Base-by-base conservation (phyloP, 2,888 invertebrate species). In the Meliscaeva auricollis region DNA sequence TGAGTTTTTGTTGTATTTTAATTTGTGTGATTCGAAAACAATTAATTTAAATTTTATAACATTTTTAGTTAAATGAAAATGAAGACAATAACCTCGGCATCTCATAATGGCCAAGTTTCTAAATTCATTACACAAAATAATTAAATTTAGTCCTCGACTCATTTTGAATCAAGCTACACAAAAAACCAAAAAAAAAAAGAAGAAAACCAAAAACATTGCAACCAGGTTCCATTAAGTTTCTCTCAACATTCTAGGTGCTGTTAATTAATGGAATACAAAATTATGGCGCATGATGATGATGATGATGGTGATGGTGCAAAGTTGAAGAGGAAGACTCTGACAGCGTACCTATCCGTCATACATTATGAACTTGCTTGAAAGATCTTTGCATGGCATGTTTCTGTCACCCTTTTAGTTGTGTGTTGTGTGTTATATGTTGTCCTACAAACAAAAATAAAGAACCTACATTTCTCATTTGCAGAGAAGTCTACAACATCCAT, bases 251-350 rank as follows among this genome's bases (percentile, higher is more conserved):
- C 60, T 44, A 56, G 41, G 32, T 46, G 64, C 52, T 64, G 64
- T 64, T 74, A 74, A 74, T 74, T 74, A 74, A 74, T 54, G 74
- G 52, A 74, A 54, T 44, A 74, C 50, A 38, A 73, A 62, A 73
- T 73, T 73, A 41, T 50, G 22, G 62, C 9, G 48, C 72, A 66
- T 50, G 64, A 32, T 15, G 38, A 38, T 38, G 38, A 46, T 46
- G 46, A 46, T 46, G 9, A 38, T 7, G 4, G 3, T 9, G 38
- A 66, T 50, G 64, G 44, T 15, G 22, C 20, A 46, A 17, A 9
- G 22, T 22, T 74, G 54, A 68, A 58, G 38, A 38, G 38, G 20
- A 58, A 58, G 35, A 35, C 22, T 11, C 54, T 75, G 56, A 46
- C 75, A 54, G 41, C 32, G 26, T 38, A 7, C n/a, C n/a, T 54